Conservation (phyloP, 2,888 invertebrate species). For the Boloria euphrosyne region DNA sequence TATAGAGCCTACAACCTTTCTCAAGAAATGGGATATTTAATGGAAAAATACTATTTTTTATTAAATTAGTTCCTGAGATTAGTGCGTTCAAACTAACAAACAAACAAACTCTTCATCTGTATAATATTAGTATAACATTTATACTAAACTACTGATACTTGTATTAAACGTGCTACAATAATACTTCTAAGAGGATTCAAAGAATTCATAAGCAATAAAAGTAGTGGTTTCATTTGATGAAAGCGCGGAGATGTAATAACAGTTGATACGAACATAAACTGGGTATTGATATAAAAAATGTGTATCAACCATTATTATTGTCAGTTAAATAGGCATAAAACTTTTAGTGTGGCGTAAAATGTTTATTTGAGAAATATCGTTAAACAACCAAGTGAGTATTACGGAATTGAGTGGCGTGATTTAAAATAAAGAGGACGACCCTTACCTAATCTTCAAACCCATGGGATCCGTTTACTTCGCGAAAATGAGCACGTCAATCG, state of each 20-base stretch:
- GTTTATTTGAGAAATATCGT: constrained; percentile 32
- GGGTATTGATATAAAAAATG: constrained; percentile 29
- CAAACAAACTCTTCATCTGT: too few relatives aligned
- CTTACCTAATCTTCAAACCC: constrained; percentile 30
- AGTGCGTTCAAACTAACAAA: too few relatives aligned
- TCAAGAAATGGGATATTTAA: too few relatives aligned
- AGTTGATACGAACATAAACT: constrained; percentile 24
- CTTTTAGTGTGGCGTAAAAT: constrained; percentile 29
- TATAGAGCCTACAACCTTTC: too few relatives aligned
- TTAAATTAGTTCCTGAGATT: too few relatives aligned
- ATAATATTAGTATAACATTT: too few relatives aligned
- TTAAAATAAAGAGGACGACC: constrained; percentile 30
- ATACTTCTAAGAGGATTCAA: neutral
- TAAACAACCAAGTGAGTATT: constrained; percentile 32
- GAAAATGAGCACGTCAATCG: constrained; percentile 31
- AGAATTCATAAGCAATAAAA: constrained; percentile 19
- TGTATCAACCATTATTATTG: constrained; percentile 26
- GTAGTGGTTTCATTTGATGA: constrained; percentile 1
- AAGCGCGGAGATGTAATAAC: constrained; percentile 23
- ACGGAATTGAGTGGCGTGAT: constrained; percentile 32
- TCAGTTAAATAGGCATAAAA: constrained; percentile 33
- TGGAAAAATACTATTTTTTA: too few relatives aligned
- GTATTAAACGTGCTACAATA: neutral
- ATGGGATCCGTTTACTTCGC: constrained; percentile 30
- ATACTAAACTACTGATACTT: neutral